phyloP scores from a whole-genome alignment of 2,797 vertebrate species.

The Enteromius afrohamiltoni region DNA sequence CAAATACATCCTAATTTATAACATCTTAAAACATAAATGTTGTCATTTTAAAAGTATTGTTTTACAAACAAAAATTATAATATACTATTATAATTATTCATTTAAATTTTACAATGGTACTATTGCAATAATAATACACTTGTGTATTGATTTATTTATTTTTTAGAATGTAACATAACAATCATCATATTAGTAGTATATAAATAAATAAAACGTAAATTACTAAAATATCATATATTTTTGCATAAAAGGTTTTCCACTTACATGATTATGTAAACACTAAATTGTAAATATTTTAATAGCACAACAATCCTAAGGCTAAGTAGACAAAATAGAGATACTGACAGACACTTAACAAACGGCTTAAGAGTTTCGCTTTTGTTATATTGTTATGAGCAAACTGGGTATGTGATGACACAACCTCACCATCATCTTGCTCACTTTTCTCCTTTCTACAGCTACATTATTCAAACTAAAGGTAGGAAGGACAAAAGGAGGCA shows the following conservation, averaged over 20 bases:
- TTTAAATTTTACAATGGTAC: neutral
- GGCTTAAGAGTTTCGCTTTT: neutral
- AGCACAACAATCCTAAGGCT: neutral
- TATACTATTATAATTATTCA: neutral
- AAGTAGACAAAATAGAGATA: neutral
- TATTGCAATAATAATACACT: neutral
- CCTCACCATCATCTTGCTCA: neutral
- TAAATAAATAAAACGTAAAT: neutral
- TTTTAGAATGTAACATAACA: neutral
- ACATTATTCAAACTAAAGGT: slow-evolving; percentile 63
- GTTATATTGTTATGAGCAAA: neutral
- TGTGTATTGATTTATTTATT: neutral
- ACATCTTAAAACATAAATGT: neutral
- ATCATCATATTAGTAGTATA: neutral
- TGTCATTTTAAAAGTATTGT: neutral
- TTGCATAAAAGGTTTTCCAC: neutral
- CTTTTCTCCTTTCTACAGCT: slow-evolving; percentile 36
- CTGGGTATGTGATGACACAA: neutral
- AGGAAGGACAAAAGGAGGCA: slow-evolving; percentile 36
- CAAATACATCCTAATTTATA: neutral
- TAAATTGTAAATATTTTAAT: neutral
- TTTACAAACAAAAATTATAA: neutral
- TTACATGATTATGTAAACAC: neutral
- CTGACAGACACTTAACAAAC: neutral
- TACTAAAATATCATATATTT: neutral